These are phyloP conservation scores for Bolinopsis microptera DNA, from an alignment of 37 sponge, comb jelly and placozoan genomes.

Conservation along the genomic window DNA sequence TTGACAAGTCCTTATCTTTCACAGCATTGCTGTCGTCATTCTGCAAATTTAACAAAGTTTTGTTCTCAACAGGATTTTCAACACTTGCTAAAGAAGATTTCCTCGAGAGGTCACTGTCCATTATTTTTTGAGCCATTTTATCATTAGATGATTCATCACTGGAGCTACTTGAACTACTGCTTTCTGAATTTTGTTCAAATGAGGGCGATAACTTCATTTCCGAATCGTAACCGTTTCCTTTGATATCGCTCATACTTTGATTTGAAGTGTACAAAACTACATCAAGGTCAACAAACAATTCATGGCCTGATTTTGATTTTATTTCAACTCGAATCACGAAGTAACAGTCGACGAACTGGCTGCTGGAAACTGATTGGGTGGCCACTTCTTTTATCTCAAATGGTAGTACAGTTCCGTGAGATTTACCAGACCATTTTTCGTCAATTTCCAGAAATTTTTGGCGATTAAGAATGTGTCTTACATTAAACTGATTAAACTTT, in stretches of 20 bases:
- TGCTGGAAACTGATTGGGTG: not conserved
- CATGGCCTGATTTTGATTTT: not conserved
- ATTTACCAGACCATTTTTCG: not conserved
- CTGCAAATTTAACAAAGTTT: not conserved
- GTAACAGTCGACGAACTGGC: not conserved
- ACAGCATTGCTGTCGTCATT: not conserved
- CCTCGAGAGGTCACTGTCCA: not conserved
- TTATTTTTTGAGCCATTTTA: not conserved
- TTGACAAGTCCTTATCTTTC: not conserved
- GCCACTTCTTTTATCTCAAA: not conserved
- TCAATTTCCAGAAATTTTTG: not conserved
- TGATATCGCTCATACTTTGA: not conserved
- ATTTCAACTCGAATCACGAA: not conserved
- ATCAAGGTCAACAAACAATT: constrained; percentile 19
- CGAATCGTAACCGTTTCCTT: not conserved
- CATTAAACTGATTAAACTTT: not conserved
- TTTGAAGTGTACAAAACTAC: not conserved
- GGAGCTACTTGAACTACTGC: not conserved
- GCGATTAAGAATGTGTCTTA: not conserved
- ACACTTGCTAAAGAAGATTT: not conserved
- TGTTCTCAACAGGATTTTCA: not conserved
- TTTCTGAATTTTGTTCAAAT: not conserved
- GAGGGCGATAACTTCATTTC: no score
- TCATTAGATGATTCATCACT: not conserved
- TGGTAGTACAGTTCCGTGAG: not conserved